Percentiles rank a stretch among this genome's conserved stretches.
Conservation (phyloP, 2,888 invertebrate species). For the Tanypteryx hageni region DNA sequence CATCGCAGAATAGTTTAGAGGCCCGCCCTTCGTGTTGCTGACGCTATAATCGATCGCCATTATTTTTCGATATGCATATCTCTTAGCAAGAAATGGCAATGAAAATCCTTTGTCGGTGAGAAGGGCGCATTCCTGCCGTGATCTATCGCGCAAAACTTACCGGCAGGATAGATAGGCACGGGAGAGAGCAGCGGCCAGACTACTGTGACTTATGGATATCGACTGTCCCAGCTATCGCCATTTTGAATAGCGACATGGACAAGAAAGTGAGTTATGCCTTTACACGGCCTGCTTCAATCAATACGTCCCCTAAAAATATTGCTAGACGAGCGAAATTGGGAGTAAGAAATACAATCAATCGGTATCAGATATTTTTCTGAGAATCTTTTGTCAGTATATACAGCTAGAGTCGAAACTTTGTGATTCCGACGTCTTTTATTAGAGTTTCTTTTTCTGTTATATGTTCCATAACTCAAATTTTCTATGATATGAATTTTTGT, state of each 20-base stretch:
- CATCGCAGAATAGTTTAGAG: neutral
- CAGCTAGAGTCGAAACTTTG: too few relatives aligned
- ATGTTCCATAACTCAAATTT: too few relatives aligned
- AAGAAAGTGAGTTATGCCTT: neutral
- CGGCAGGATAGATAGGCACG: neutral
- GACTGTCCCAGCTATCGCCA: neutral
- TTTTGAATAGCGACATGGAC: neutral
- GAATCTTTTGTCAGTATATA: neutral
- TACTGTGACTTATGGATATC: constrained; percentile 11
- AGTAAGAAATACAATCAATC: neutral
- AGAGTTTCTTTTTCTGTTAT: too few relatives aligned
- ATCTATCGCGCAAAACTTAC: neutral
- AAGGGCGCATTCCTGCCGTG: neutral
- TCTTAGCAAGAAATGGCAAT: neutral
- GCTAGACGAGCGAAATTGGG: neutral
- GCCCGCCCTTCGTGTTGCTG: neutral
- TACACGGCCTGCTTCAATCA: neutral
- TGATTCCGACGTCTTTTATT: too few relatives aligned
- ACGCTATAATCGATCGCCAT: neutral
- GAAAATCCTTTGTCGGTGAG: neutral
- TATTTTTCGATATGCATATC: neutral
- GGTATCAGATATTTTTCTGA: neutral
- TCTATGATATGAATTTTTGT: too few relatives aligned
- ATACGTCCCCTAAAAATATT: neutral
- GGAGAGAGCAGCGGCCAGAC: neutral